Evolutionary conservation across 1,140 invertebrate genomes (phyloP), one percentile per base, ranked within the genome.

Genomic region (Drosophila pandora): DNA sequence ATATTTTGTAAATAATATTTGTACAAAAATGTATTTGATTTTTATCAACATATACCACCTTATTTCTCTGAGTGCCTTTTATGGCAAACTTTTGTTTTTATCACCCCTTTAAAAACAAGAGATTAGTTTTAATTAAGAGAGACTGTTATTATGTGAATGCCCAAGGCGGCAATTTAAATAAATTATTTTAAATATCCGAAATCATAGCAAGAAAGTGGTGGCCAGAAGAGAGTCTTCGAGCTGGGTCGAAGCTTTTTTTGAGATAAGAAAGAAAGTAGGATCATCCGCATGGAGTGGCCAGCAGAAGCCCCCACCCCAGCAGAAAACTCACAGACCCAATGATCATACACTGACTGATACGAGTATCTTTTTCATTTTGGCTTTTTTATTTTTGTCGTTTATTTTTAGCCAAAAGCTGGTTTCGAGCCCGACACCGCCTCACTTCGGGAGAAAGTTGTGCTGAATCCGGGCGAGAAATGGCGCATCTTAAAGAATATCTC

Each of bases 401-500:
- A 78, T 75, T 90, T 91, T 63, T 85, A 91, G 90, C 90, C 90
- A 83, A 91, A 91, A 90, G 83, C 83, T 85, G 83, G 87, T 87
- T 67, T 89, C 59, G 91, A 91, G 70, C 79, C 90, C 62, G 91
- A 92, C 67, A 92, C 89, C 69, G 91, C 87, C 47, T 92, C 91
- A 64, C 78, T 92, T 63, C 79, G 91, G 87, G 94, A 95, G 76
- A 96, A 96, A 93, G 95, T 96, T 79, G 95, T 95, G 90, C 90
- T 96, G 61, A 95, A 95, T 34, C 93, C 94, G 43, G 94, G 93
- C 75, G 96, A 97, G 90, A 96, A 97, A 93, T 96, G 96, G 95
- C 93, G 96, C 69, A 98, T 98, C 83, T 92, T 97, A 65, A 97
- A 97, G 92, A 98, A 98, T 92, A 95, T 98, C 34, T 93, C 95